Base-by-base conservation (phyloP, 2,113 vertebrate genomes). In the Carettochelys insculpta region DNA sequence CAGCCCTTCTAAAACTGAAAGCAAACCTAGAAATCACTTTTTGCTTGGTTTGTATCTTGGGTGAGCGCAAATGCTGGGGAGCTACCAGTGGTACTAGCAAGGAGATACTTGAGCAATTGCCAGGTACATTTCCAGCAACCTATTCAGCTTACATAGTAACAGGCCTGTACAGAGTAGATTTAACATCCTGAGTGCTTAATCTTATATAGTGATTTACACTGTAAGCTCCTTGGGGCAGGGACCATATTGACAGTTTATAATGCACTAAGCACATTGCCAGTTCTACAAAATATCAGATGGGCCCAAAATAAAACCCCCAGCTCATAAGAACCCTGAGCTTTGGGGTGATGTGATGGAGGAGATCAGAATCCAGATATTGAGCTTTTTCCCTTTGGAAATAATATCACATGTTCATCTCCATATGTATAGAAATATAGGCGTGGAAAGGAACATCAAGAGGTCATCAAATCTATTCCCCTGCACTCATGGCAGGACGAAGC, bases 331-430 rank as follows among this genome's bases (percentile, higher is more conserved):
- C 84, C 34, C 82, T 89, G 86, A 75, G 13, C 24, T 61, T 4
- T 20, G 19, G 8, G n/a, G 5, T 11, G 19, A 20, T 73, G 27
- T 3, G 29, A 31, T 77, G 47, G 19, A 14, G 53, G n/a, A 43
- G 85, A 48, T 77, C 45, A 82, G 48, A 92, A 89, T 77, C 84
- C 77, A 79, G 56, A n/a, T n/a, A n/a, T n/a, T n/a, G n/a, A n/a
- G n/a, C n/a, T n/a, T n/a, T n/a, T n/a, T n/a, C n/a, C n/a, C n/a
- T n/a, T n/a, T n/a, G n/a, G n/a, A n/a, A n/a, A n/a, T n/a, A n/a
- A n/a, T n/a, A n/a, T n/a, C n/a, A n/a, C n/a, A n/a, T n/a, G n/a
- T n/a, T n/a, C n/a, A n/a, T n/a, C n/a, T n/a, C n/a, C n/a, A n/a
- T n/a, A n/a, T n/a, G n/a, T n/a, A n/a, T n/a, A n/a, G n/a, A n/a